These are phyloP conservation scores for Amphiura filiformis DNA, from an alignment of 35 echinoderm and acorn worm species.

Conservation along the genomic window DNA sequence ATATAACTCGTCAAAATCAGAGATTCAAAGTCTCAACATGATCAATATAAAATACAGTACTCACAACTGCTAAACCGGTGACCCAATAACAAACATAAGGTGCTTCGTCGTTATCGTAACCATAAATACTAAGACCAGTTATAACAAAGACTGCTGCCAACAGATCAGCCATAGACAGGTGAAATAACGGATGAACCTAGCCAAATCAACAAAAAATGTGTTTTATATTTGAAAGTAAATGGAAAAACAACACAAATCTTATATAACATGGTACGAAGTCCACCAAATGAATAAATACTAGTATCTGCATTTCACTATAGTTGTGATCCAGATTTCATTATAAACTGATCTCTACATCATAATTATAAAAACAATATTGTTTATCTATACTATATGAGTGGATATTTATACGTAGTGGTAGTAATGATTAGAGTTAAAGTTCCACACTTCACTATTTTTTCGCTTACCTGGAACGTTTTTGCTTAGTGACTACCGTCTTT, in stretches of 20 bases:
- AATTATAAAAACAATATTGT: neutral
- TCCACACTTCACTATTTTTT: too few relatives aligned
- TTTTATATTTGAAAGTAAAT: neutral
- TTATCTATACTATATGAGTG: neutral
- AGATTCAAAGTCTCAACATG: too few relatives aligned
- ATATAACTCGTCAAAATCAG: too few relatives aligned
- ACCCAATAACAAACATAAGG: neutral
- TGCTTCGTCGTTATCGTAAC: neutral
- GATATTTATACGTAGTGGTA: too few relatives aligned
- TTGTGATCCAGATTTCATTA: neutral
- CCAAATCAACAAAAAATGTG: neutral
- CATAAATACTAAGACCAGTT: constrained; percentile 14
- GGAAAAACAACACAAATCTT: neutral
- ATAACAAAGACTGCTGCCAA: constrained; percentile 30
- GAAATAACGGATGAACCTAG: constrained; percentile 28
- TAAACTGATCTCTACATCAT: neutral
- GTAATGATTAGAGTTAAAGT: too few relatives aligned
- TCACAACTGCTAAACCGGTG: neutral
- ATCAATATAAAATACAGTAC: neutral
- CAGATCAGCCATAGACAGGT: constrained; percentile 25
- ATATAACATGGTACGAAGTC: neutral
- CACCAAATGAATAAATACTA: neutral
- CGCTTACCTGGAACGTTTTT: too few relatives aligned
- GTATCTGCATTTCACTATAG: too few relatives aligned
- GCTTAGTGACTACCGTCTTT: too few relatives aligned